Percentiles rank a stretch among this genome's conserved stretches.
These are phyloP conservation scores for Paragorgia papillata DNA, from an alignment of 92 coral and sea anemone species.

Conservation along the genomic window DNA sequence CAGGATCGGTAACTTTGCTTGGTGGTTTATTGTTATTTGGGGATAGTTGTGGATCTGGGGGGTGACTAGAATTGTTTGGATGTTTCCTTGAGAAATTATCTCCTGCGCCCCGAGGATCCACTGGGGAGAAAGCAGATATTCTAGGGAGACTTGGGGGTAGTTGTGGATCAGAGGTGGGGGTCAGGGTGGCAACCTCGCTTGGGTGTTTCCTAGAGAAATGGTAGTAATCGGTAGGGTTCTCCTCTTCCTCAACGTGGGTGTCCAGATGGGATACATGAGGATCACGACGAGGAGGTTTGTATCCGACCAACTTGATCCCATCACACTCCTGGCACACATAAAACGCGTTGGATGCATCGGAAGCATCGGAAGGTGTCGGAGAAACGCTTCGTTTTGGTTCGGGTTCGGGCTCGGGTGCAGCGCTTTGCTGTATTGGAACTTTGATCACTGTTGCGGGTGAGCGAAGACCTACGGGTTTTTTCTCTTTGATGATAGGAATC, in stretches of 20 bases:
- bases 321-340: constrained; percentile 29
- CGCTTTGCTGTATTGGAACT: neutral
- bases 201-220: constrained; percentile 30
- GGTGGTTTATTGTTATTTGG: too few relatives aligned
- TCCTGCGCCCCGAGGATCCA: neutral
- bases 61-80: neutral
- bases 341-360: constrained; percentile 11
- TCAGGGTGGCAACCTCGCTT: neutral
- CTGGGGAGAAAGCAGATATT: neutral
- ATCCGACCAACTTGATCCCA: constrained; percentile 28
- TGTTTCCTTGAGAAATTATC: neutral
- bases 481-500: neutral
- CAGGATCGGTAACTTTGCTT: too few relatives aligned
- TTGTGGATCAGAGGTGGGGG: neutral
- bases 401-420: neutral
- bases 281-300: constrained; percentile 25
- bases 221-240: constrained; percentile 1
- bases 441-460: neutral
- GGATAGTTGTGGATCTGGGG: neutral
- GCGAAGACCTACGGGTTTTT: neutral
- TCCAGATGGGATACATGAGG: neutral
- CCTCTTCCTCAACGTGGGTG: constrained; percentile 27
- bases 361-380: constrained; percentile 17
- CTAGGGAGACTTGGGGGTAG: neutral
- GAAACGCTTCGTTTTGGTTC: neutral